Conservation (phyloP, 2,888 invertebrate species). For the Hypselothyrea guttata region DNA sequence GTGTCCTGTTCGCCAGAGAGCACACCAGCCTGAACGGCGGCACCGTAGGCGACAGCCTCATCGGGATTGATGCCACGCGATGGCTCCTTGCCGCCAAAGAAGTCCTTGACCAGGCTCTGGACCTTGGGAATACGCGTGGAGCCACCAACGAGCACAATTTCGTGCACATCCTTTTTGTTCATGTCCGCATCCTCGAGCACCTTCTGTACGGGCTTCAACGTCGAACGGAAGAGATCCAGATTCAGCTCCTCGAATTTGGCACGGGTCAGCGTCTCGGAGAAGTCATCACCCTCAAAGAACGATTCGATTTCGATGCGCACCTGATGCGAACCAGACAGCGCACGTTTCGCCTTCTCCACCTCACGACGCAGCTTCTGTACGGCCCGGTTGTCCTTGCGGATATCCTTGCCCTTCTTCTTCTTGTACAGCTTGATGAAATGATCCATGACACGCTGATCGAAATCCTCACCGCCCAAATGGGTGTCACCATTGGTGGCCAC, state of each 20-base stretch:
- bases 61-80: conserved; percentile 99
- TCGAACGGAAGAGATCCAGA: conserved; percentile 95
- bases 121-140: conserved; percentile 99
- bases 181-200: conserved; percentile 99
- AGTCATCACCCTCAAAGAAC: conserved; percentile 98
- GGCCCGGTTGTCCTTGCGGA: conserved; percentile 96
- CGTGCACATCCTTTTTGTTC: conserved; percentile 98
- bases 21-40: conserved; percentile 99
- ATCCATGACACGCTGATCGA: conserved; percentile 99
- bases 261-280: conserved; percentile 98
- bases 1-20: conserved; percentile 98
- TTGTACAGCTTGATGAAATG: conserved; percentile 99
- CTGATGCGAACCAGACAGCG: conserved; percentile 95
- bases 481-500: conserved; percentile 90
- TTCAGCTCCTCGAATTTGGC: conserved; percentile 99
- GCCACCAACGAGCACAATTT: conserved; percentile 99
- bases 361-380: conserved; percentile 98
- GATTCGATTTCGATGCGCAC: conserved; percentile 99
- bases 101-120: conserved; percentile 95
- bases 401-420: conserved; percentile 99
- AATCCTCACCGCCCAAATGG: conserved; percentile 99
- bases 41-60: conserved; percentile 99
- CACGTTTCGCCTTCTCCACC: conserved; percentile 98
- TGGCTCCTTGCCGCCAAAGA: conserved; percentile 99
- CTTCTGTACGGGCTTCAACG: conserved; percentile 97